phyloP scores from a whole-genome alignment of 2,888 invertebrate genomes.

The Chymomyza caudatula region DNA sequence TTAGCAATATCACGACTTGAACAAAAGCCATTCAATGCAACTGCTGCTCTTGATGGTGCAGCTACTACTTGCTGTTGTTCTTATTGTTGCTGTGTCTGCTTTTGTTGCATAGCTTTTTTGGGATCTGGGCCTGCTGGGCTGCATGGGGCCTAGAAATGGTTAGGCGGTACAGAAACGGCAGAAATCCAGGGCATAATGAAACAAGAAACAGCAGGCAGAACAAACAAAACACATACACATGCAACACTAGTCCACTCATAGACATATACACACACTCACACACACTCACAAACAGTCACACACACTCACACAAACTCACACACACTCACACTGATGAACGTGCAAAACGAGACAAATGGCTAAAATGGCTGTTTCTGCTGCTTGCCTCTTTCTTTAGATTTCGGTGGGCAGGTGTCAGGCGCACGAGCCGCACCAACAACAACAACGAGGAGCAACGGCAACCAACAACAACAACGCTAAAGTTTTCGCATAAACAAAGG shows the following conservation, averaged over 20 bases:
- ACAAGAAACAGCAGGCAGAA: slow-evolving; percentile 50
- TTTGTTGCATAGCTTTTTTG: slow-evolving; percentile 18
- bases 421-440: slow-evolving; percentile 27
- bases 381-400: slow-evolving; percentile 10
- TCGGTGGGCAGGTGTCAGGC: slow-evolving; percentile 68
- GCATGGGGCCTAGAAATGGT: background rate
- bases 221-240: slow-evolving; percentile 22
- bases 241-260: background rate
- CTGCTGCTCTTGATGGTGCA: slow-evolving; percentile 58
- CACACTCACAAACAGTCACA: slow-evolving; percentile 20
- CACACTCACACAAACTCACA: slow-evolving; percentile 3
- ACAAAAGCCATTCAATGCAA: slow-evolving; percentile 75
- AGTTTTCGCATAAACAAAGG: slow-evolving; percentile 33
- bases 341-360: slow-evolving; percentile 70
- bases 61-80: slow-evolving; percentile 12
- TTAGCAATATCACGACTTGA: slow-evolving; percentile 75
- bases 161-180: too few species aligned
- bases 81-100: background rate
- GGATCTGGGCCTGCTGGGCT: background rate
- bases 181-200: slow-evolving; percentile 52
- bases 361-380: slow-evolving; percentile 21
- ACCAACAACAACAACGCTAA: slow-evolving; percentile 31
- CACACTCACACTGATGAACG: slow-evolving; percentile 33
- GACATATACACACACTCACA: slow-evolving; percentile 13
- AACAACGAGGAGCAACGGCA: background rate